Evolutionary conservation across 2,113 vertebrate genomes (phyloP).

Genomic region (Myodes glareolus): DNA sequence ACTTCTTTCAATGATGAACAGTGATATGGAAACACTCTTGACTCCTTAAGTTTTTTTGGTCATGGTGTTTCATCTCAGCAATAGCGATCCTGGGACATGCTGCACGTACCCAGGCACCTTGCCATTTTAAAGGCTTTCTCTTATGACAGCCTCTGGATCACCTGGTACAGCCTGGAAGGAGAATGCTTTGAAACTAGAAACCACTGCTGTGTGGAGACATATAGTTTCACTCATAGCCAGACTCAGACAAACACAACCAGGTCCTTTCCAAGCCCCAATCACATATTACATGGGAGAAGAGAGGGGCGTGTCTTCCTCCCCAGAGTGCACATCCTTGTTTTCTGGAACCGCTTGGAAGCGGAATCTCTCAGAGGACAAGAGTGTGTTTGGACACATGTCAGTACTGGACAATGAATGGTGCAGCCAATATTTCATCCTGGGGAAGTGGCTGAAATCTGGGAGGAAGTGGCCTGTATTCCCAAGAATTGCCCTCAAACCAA

Average conservation of each 20-base stretch:
- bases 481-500: slow-evolving; percentile 43
- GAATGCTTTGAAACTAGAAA: not conserved
- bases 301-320: not conserved
- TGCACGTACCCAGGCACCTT: not conserved
- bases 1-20: not conserved
- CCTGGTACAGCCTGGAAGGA: not conserved
- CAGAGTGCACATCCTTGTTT: not conserved
- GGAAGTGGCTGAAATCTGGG: not conserved
- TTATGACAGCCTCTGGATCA: not conserved
- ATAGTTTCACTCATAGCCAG: not conserved
- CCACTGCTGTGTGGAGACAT: not conserved
- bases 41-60: not conserved
- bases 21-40: not conserved
- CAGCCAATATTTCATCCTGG: not conserved
- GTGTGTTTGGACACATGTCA: not conserved
- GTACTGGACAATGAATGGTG: not conserved
- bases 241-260: not conserved
- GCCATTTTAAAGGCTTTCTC: not conserved
- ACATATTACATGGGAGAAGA: not conserved
- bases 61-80: not conserved
- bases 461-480: slow-evolving; percentile 67
- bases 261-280: not conserved
- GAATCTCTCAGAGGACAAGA: not conserved
- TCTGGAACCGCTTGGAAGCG: not conserved
- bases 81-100: no score